Base-by-base conservation (phyloP, 2,888 invertebrate genomes). In the Andrena bucephala region DNA sequence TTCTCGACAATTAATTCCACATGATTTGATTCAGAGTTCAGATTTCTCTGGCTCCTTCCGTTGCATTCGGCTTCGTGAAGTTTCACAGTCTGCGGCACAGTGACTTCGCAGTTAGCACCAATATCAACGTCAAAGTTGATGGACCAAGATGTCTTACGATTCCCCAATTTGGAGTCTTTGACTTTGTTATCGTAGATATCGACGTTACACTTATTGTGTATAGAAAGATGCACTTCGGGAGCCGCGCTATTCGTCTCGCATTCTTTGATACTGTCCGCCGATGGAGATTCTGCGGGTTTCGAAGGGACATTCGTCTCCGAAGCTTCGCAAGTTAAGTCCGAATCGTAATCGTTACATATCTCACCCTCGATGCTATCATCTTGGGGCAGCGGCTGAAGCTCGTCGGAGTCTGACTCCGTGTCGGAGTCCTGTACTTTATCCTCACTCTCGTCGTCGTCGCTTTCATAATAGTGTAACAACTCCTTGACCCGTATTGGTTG, bases 401-500 rank as follows among this genome's bases (percentile, higher is more conserved):
- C 87, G n/a, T 92, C 90, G 4, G 75, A 76, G 59, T 90, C 90
- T 4, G 81, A 87, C 36, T 91, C 87, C 7, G 76, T 69, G 24
- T 86, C 87, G 33, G 86, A 86, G 71, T 85, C 84, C 7, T 50
- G 60, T 16, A 75, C 2, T 20, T 84, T 87, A 20, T 90, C 85
- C 69, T 90, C 92, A 5, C 85, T 89, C 1, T 92, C 90, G 69
- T 92, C 91, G 66, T 93, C 93, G 31, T 92, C 92, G 36, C 87
- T 89, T 24, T 87, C 88, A 50, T 84, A 90, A 75, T 83, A 85
- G 59, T 88, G 83, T 60, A 92, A 67, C 16, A 92, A 83, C 2
- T 87, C 90, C 77, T 92, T 92, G 5, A 93, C 89, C 10, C 91
- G 86, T 6, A 93, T 82, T 3, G 93, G 93, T 89, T 89, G 81